phyloP scores from a whole-genome alignment of 2,113 vertebrate species.

The Thinocorus orbignyianus region DNA sequence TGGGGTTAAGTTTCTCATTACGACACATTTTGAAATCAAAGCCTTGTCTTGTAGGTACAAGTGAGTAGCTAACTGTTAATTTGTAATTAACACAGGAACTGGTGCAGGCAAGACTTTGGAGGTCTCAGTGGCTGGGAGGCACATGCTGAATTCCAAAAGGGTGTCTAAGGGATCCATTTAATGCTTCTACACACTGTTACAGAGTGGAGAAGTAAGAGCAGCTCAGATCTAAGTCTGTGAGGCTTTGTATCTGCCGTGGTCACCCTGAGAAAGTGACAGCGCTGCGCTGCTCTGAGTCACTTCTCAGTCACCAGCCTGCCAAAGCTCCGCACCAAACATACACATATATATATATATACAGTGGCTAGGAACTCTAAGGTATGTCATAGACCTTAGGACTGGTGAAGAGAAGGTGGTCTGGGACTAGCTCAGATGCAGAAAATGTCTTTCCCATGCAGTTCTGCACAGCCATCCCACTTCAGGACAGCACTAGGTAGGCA shows the following conservation, averaged over 20 bases:
- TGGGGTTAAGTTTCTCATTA: not conserved
- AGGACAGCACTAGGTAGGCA: not conserved
- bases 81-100: not conserved
- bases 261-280: not conserved
- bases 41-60: not conserved
- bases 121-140: not conserved
- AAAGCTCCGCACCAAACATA: not conserved
- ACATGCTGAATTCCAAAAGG: not conserved
- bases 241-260: not conserved
- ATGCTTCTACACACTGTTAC: not conserved
- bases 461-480: not conserved
- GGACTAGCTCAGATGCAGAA: not conserved
- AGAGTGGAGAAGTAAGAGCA: not conserved
- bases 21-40: constrained; percentile 4
- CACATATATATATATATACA: too few relatives aligned
- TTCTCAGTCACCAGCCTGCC: not conserved
- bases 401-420: not conserved
- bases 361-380: not conserved
- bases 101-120: not conserved
- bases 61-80: not conserved
- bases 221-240: not conserved
- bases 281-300: not conserved
- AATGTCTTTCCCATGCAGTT: not conserved
- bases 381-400: not conserved
- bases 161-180: not conserved